Percentiles rank a stretch among this genome's conserved stretches.
Conservation (phyloP, 2,888 invertebrate genomes). For the Agriopis leucophaearia region DNA sequence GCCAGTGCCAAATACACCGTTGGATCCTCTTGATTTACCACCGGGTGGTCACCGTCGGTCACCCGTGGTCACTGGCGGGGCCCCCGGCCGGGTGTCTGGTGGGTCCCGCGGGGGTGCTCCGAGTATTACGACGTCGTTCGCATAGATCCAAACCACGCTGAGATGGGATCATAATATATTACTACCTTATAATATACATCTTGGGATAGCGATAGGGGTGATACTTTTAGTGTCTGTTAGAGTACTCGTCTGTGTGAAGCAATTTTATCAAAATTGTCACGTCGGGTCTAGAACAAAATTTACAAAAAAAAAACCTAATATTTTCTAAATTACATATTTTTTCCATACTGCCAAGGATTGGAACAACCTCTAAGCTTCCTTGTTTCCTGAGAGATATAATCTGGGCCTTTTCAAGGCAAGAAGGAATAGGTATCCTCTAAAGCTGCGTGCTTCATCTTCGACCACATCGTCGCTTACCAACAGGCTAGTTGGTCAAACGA, state of each 20-base stretch:
- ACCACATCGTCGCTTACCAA: too few relatives aligned
- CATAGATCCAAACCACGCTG: slow-evolving; percentile 1
- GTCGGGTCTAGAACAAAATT: too few relatives aligned
- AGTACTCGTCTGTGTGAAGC: not conserved
- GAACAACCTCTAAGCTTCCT: too few relatives aligned
- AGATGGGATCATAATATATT: slow-evolving; percentile 7
- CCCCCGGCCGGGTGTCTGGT: not conserved
- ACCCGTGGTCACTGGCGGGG: not conserved
- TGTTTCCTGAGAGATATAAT: too few relatives aligned
- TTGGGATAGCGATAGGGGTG: not conserved
- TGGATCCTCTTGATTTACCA: slow-evolving; percentile 9
- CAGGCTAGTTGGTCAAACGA: too few relatives aligned
- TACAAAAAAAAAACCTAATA: too few relatives aligned
- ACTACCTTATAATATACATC: slow-evolving; percentile 6
- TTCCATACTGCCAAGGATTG: too few relatives aligned
- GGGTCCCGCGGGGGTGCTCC: slow-evolving; percentile 20
- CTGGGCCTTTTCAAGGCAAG: too few relatives aligned
- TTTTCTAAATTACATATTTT: too few relatives aligned
- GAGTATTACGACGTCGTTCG: slow-evolving; percentile 18
- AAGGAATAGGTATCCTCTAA: too few relatives aligned
- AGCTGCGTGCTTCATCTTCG: too few relatives aligned
- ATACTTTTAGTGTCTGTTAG: not conserved
- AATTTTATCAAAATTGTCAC: not conserved
- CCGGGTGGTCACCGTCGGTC: slow-evolving; percentile 1
- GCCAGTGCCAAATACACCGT: too few relatives aligned